Evolutionary conservation across 1,140 invertebrate species (phyloP), one percentile per base, ranked within the genome.

Genomic region (Brachionus manjavacas): DNA sequence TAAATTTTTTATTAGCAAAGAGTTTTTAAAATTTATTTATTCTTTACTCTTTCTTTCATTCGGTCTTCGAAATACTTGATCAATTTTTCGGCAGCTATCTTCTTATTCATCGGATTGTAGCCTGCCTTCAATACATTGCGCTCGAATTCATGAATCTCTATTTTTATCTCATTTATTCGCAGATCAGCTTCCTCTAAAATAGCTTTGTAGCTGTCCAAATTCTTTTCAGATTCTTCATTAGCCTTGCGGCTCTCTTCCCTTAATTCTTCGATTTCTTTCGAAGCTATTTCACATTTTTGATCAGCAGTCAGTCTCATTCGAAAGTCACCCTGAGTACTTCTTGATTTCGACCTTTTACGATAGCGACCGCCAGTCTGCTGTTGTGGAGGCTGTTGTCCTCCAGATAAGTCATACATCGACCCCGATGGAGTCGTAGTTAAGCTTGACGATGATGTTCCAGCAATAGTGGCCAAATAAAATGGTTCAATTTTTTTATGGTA

Each of bases 271-370:
- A 90, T 88, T 74, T 84, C 81, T 60, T 72, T 84, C 4, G 66
- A 84, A 16, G 81, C 88, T 84, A 90, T 90, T 83, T 90, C 89
- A 87, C 89, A 89, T 86, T 90, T 90, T 83, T 89, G 89, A 84
- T 90, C 89, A 52, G 87, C 87, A 16, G 86, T 87, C 11, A 90
- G 85, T 64, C 87, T 85, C 11, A 89, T 85, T 3, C 87, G 87
- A 84, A 87, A 86, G 79, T 90, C 89, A 23, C 87, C 85, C 31
- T 86, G 86, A 64, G 86, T 87, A 72, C 86, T 86, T 6, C 88
- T 85, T 8, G 87, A 88, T 85, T 89, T 89, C 3, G 88, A 88
- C 60, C 89, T 85, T 84, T 89, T 89, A 80, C 86, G 86, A 46
- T 86, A 85, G 4, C 87, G 85, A 16, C 86, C 70, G 8, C 85